phyloP scores from a whole-genome alignment of 2,888 invertebrate species.

The Drosophila fulvimacula region DNA sequence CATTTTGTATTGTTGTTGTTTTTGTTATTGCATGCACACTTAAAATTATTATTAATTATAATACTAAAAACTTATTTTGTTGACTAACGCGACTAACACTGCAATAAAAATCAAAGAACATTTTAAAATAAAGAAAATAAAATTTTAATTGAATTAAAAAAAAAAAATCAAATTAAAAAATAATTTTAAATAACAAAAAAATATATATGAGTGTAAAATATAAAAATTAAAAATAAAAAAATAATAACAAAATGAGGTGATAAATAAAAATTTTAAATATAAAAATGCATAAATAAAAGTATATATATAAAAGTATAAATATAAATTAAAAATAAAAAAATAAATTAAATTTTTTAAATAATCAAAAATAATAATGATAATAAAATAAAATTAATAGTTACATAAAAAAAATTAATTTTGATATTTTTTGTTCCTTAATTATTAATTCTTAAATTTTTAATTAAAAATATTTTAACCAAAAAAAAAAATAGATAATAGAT shows the following conservation, averaged over 20 bases:
- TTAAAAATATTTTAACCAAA: no score
- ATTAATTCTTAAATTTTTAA: no score
- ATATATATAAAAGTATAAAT: no score
- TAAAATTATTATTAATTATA: slow-evolving; percentile 1
- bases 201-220: background rate
- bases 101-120: background rate
- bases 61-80: background rate
- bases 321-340: no score
- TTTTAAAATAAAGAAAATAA: no score
- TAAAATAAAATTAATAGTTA: no score
- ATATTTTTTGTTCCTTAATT: no score
- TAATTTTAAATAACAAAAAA: background rate
- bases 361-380: no score
- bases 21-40: slow-evolving; percentile 74
- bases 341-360: no score
- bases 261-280: background rate
- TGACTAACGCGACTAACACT: background rate
- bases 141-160: background rate
- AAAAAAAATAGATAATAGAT: no score
- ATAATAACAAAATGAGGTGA: no score
- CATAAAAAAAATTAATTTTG: no score
- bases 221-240: background rate
- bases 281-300: background rate
- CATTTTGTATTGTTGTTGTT: slow-evolving; percentile 74
- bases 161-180: background rate